Evolutionary conservation across 2,797 vertebrate genomes (phyloP).

Genomic region (Mormyrops boulengeri): DNA sequence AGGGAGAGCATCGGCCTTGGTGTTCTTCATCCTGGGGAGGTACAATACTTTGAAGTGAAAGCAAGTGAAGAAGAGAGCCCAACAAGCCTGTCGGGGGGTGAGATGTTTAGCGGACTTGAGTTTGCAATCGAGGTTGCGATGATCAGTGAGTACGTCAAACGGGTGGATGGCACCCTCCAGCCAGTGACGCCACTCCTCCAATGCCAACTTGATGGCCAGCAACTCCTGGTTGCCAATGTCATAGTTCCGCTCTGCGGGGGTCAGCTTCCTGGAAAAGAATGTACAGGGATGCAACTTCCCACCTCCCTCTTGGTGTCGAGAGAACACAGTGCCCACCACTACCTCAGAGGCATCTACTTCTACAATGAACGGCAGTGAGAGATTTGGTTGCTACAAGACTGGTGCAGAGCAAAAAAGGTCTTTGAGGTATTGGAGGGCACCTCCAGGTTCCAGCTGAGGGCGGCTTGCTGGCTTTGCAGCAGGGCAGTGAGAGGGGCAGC

Average conservation of each 20-base stretch:
- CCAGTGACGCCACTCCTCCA: background rate
- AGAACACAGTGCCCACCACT: background rate
- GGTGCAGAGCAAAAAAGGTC: background rate
- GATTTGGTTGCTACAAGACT: background rate
- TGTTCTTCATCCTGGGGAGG: background rate
- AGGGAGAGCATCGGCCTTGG: background rate
- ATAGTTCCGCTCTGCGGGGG: background rate
- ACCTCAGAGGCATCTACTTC: background rate
- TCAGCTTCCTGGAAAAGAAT: background rate
- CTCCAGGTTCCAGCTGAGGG: background rate
- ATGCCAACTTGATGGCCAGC: background rate
- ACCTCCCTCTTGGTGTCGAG: background rate
- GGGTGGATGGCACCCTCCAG: background rate
- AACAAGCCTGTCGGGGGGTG: background rate
- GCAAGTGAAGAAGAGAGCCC: background rate
- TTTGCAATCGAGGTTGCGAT: background rate
- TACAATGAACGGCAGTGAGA: background rate
- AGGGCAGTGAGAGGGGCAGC: background rate
- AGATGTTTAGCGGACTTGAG: background rate
- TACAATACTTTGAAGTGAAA: background rate
- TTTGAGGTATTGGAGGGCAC: background rate
- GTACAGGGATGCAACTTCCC: background rate
- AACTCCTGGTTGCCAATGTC: background rate
- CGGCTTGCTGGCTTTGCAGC: background rate
- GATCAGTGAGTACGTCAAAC: background rate